Evolutionary conservation across 2,888 invertebrate genomes (phyloP), one percentile per base, ranked within the genome.

Genomic region (Willowsia nigromaculata): DNA sequence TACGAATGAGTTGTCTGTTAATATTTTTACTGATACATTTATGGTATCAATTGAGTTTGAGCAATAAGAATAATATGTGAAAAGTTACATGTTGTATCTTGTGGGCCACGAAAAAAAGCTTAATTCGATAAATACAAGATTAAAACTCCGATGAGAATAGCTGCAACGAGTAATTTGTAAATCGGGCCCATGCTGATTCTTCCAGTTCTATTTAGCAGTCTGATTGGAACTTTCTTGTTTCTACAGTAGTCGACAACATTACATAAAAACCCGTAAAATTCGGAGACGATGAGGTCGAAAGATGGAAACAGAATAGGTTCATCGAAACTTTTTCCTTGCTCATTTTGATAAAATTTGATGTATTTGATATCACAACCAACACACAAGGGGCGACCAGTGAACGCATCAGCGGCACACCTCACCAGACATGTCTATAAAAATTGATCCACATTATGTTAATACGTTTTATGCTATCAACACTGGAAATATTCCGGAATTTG

Each of bases 291-390:
- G 33, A 71, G 33, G 53, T 91, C 91, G 30, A 90, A 90, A 15
- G 65, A 18, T 11, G 90, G 85, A 82, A 90, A 91, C 30, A 40
- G 65, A 27, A 90, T 81, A 6, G 91, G 91, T 7, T 88, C 89
- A 9, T 90, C 89, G 25, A 90, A 90, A 18, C 71, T 85, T 68
- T 88, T 76, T 22, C 90, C 90, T 74, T 90, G 90, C n/a, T 90
- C 90, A 11, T 87, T 90, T 74, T 90, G 85, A 83, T 90, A 90
- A 83, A 91, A 91, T 53, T 86, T 88, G 13, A 91, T 90, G 56
- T 91, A 90, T 40, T 90, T 91, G 37, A 43, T 56, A 80, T 90
- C 89, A 90, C 90, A 90, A 50, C 90, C 89, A 47, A 80, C 85
- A 47, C 90, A 91, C 27, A 91, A 62, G 0, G 90, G 90, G 53